Base-by-base conservation (phyloP, 2,113 vertebrate species). In the Symphodus melops region DNA sequence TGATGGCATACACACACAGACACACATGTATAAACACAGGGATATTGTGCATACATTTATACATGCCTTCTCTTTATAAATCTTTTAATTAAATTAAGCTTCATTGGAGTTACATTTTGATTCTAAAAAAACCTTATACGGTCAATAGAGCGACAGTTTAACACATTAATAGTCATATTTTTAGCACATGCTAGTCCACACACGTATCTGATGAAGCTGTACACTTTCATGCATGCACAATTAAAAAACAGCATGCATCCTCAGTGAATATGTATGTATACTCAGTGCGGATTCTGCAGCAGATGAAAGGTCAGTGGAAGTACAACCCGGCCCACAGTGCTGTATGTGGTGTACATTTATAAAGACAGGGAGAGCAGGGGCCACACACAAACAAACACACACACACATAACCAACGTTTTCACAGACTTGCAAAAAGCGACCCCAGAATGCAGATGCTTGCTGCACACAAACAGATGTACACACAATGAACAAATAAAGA, bases 281-380 rank as follows among this genome's bases (percentile, higher is more conserved):
- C 5, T 58, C 21, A 54, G 59, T 61, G 58, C 10, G 3, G 55
- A 76, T 75, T 74, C 28, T 55, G 64, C 69, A 54, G 75, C 52
- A 65, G 59, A 76, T 79, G 48, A 90, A 91, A 88, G 88, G 88
- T 91, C 86, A 89, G 49, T 54, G 65, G 49, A 83, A 78, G 77
- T 71, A 66, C 70, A 75, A 73, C 61, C 56, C 33, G 10, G 60
- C 77, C 84, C 61, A 74, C 20, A 86, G 79, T 61, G 0, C 63
- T 69, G 52, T 23, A 57, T 81, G 79, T 62, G 52, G 70, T 71
- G 51, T 42, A 67, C 76, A 82, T 82, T 87, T 46, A 83, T 44
- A 78, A 71, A 69, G 68, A 73, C 67, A 73, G 33, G 37, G 20
- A 53, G 33, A 64, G 23, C 49, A 23, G 68, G 5, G 62, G 6